A percentile compares a stretch with the other conserved stretches of the same genome.
Evolutionary conservation across 2,888 invertebrate genomes (phyloP).

Genomic region (Sphaerophoria rueppellii): DNA sequence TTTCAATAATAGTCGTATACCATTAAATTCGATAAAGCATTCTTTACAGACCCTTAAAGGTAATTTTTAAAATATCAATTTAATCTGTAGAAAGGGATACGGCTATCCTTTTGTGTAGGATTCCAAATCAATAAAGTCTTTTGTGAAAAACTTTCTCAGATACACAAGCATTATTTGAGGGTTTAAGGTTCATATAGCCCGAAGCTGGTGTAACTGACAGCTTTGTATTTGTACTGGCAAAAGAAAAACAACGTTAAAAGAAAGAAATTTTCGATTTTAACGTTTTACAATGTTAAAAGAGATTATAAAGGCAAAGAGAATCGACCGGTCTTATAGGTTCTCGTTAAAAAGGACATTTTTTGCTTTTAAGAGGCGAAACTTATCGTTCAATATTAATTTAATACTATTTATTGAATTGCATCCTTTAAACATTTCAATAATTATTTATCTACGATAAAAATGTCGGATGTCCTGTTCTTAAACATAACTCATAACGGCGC

Average conservation of each 20-base stretch:
- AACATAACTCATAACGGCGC: no score
- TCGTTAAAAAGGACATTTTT: no score
- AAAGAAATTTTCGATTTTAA: no score
- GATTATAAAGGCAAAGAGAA: no score
- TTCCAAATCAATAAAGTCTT: slow-evolving; percentile 8
- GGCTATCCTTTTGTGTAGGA: not conserved
- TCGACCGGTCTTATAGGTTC: no score
- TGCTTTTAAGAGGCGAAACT: no score
- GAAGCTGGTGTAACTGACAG: not conserved
- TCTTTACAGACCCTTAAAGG: not conserved
- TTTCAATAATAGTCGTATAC: not conserved
- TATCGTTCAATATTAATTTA: no score
- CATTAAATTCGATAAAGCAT: not conserved
- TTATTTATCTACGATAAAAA: no score
- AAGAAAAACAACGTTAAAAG: not conserved
- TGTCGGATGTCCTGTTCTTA: no score
- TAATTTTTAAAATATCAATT: not conserved
- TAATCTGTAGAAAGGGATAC: not conserved
- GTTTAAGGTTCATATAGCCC: not conserved
- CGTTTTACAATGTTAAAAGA: no score
- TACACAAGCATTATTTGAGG: not conserved
- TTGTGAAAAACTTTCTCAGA: not conserved
- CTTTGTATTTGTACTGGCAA: not conserved
- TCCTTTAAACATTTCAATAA: no score
- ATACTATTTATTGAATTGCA: no score